Base-by-base conservation (phyloP, 2,797 vertebrate species). In the Bufotes viridis region DNA sequence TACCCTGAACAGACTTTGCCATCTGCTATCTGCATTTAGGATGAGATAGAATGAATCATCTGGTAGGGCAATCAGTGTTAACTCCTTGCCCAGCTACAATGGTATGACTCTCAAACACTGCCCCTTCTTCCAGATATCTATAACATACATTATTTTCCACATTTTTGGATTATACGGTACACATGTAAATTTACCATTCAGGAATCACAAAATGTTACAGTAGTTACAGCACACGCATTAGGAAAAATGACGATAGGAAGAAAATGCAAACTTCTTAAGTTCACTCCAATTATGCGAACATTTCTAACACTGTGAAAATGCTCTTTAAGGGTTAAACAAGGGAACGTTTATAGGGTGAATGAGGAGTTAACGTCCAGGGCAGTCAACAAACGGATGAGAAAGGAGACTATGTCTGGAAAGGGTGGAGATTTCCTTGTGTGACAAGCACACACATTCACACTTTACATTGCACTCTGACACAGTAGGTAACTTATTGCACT, bases 341-440 rank as follows among this genome's bases (percentile, higher is more conserved):
- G 53, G 53, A 34, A 22, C 24, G 22, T 20, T 18, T 26, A 83
- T 7, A 78, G 24, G 74, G 58, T 15, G 49, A 24, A 20, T 65
- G 51, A 82, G 79, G 84, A 87, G 85, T 85, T 86, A 82, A 79
- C 7, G 51, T 70, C n/a, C 20, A 82, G 67, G 69, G 74, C 82
- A 0, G 82, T 63, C 72, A 53, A 18, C 74, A 86, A 20, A 42
- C 51, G 20, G 76, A 90, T 8, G 80, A 49, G 18, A 85, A 89
- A 82, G 80, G 85, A 87, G 88, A 84, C 22, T 84, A 20, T 78
- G 86, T 89, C 84, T 89, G 85, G 88, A 84, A 87, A 79, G 88
- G 88, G 88, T 87, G 88, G 88, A 89, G 88, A 89, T 87, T 89
- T 89, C 85, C 88, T 87, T 82, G 88, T 89, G 85, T 84, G 78